These are phyloP conservation scores for Drosophila bunnanda DNA, from an alignment of 2,888 invertebrate genomes.

Conservation along the genomic window DNA sequence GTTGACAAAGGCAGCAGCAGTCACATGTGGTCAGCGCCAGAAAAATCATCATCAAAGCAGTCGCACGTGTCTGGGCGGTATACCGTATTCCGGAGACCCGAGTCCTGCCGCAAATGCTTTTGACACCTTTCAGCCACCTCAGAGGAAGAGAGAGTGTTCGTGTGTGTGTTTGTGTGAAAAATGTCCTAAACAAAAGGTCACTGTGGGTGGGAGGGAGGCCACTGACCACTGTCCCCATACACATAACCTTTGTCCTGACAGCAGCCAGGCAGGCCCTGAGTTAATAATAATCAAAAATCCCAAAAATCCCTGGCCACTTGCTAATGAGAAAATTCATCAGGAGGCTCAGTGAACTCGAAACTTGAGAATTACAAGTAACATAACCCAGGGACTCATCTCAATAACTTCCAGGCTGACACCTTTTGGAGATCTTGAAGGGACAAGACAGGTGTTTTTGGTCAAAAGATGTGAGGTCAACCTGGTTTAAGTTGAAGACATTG, in stretches of 20 bases:
- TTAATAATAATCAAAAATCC: constrained; percentile 45
- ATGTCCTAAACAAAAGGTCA: constrained; percentile 42
- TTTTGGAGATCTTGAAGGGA: not conserved
- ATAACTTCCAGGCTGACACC: constrained; percentile 26
- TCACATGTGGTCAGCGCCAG: constrained; percentile 44
- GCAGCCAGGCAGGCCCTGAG: constrained; percentile 29
- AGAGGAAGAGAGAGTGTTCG: constrained; percentile 4
- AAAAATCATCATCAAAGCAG: constrained; percentile 52
- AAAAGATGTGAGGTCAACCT: not conserved
- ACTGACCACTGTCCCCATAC: constrained; percentile 45
- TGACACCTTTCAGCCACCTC: constrained; percentile 63
- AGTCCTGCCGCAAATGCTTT: constrained; percentile 68
- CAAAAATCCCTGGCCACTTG: constrained; percentile 28
- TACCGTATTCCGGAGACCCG: constrained; percentile 40
- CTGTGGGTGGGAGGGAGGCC: constrained; percentile 35
- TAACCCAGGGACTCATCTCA: constrained; percentile 1
- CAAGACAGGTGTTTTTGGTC: not conserved
- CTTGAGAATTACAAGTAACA: constrained; percentile 14
- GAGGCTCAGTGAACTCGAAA: constrained; percentile 43
- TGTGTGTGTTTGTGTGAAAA: constrained; percentile 53
- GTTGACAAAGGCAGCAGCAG: constrained; percentile 68
- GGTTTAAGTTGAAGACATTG: not conserved
- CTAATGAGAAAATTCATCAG: constrained; percentile 26
- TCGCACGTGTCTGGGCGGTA: constrained; percentile 54
- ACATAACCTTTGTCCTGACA: constrained; percentile 44